Percentiles rank a stretch among this genome's conserved stretches.
These are phyloP conservation scores for Zeuzera pyrina DNA, from an alignment of 2,888 invertebrate species.

Conservation along the genomic window DNA sequence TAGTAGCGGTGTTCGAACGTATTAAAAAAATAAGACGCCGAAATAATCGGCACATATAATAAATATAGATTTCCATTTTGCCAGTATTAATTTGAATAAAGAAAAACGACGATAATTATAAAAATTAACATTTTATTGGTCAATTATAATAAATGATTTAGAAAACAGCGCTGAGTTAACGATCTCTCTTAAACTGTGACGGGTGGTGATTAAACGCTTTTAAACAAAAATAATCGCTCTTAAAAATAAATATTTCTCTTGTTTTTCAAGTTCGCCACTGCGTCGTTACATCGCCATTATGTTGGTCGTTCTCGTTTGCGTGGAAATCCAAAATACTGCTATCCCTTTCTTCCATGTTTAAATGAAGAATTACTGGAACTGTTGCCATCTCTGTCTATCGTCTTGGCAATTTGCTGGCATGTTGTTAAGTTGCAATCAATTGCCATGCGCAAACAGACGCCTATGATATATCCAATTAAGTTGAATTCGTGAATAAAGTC, in stretches of 20 bases:
- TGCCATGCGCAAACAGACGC: conserved; percentile 73
- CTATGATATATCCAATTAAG: conserved; percentile 74
- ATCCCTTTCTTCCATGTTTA: conserved; percentile 23
- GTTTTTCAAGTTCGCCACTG: conserved; percentile 37
- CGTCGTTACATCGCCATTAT: conserved; percentile 40
- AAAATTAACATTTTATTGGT: conserved; percentile 55
- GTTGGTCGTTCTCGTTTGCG: conserved; percentile 22
- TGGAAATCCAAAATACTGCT: conserved; percentile 12
- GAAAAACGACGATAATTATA: conserved; percentile 38
- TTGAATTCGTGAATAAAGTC: conserved; percentile 28
- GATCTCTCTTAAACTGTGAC: conserved; percentile 29
- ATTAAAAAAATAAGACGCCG: no score
- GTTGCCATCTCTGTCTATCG: conserved; percentile 32
- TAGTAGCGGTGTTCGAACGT: no score
- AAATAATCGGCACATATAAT: no score
- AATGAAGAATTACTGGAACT: conserved; percentile 2
- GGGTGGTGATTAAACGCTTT: conserved; percentile 50
- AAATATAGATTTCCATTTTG: no score
- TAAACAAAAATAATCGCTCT: conserved; percentile 54
- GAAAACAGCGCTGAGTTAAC: conserved; percentile 37
- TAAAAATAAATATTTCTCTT: conserved; percentile 50
- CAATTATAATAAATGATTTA: conserved; percentile 57
- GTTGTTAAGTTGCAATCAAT: conserved; percentile 74
- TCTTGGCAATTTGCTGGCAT: conserved; percentile 64
- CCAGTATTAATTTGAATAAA: conserved; percentile 16